Evolutionary conservation across 1,140 invertebrate genomes (phyloP), one percentile per base, ranked within the genome.

Genomic region (Chelonus insularis): DNA sequence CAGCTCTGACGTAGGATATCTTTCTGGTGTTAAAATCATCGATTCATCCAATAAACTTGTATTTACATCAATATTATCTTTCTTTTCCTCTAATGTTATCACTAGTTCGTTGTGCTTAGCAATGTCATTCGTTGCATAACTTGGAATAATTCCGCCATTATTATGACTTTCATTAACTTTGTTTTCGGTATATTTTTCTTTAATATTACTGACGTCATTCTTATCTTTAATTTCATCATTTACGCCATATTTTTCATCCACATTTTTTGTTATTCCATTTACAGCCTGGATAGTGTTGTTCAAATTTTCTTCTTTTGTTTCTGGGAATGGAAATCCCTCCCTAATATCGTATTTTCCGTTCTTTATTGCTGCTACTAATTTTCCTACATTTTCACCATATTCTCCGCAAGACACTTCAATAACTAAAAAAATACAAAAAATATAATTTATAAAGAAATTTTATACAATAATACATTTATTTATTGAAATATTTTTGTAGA

Each of bases 401-500:
- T 97, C 95, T 0, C 95, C 95, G 73, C 93, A 94, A 0, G 95
- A 93, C 0, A 97, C 93, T 76, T 97, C 94, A 81, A 97, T 96
- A 57, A 96, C 88, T 90, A 73, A 7, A 72, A n/a, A 4, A 65
- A 58, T 8, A 50, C n/a, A 45, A n/a, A 25, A n/a, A n/a, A n/a
- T n/a, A n/a, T n/a, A n/a, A n/a, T n/a, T n/a, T n/a, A n/a, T n/a
- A n/a, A n/a, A n/a, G n/a, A n/a, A n/a, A n/a, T n/a, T n/a, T n/a
- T n/a, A n/a, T n/a, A n/a, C n/a, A n/a, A n/a, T n/a, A n/a, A n/a
- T n/a, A n/a, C n/a, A n/a, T n/a, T n/a, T n/a, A n/a, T n/a, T n/a
- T n/a, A n/a, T n/a, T n/a, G n/a, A n/a, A n/a, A n/a, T n/a, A n/a
- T n/a, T n/a, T n/a, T n/a, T n/a, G n/a, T n/a, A n/a, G n/a, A n/a